Base-by-base conservation (phyloP, 2,113 vertebrate genomes). In the Istiophorus platypterus region DNA sequence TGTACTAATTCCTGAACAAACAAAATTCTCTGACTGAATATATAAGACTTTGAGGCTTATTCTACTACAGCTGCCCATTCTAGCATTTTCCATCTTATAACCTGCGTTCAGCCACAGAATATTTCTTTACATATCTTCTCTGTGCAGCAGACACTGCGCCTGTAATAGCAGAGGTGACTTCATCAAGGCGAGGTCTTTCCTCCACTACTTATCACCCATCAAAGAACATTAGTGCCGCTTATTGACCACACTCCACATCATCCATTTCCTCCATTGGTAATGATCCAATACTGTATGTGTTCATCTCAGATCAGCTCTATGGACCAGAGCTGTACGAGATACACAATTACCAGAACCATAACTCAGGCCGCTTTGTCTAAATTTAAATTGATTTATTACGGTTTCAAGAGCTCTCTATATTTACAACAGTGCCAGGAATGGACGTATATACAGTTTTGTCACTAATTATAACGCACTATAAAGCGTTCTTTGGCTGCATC, bases 221-320 rank as follows among this genome's bases (percentile, higher is more conserved):
- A 72, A 31, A 81, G 63, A 81, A 74, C 75, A 79, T 86, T 65
- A 90, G 85, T 74, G 78, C 70, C 73, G 73, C 57, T 73, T 83
- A 86, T 84, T 86, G 84, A 82, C 81, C 71, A 69, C 74, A 80
- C 20, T 75, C 58, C 11, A 62, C 31, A n/a, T 45, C 5, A 7
- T 74, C 62, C 68, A 84, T 85, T 85, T 88, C 56, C 76, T 85
- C 14, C 26, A 68, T 72, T 72, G 56, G 58, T 72, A 73, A 80
- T n/a, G 22, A 39, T 34, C 15, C 29, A 78, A 49, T 65, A 27
- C 34, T 72, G 26, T 57, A 26, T 65, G 39, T 74, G 22, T 76
- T 49, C 15, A 78, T 7, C 64, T 76, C 27, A 68, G 34, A 58
- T 70, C 27, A 52, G 47, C 41, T 81, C 0, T 22, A 57, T 20